Percentiles rank a stretch among this genome's conserved stretches.
Evolutionary conservation across 2,888 invertebrate species (phyloP).

Genomic region (Carabus problematicus): DNA sequence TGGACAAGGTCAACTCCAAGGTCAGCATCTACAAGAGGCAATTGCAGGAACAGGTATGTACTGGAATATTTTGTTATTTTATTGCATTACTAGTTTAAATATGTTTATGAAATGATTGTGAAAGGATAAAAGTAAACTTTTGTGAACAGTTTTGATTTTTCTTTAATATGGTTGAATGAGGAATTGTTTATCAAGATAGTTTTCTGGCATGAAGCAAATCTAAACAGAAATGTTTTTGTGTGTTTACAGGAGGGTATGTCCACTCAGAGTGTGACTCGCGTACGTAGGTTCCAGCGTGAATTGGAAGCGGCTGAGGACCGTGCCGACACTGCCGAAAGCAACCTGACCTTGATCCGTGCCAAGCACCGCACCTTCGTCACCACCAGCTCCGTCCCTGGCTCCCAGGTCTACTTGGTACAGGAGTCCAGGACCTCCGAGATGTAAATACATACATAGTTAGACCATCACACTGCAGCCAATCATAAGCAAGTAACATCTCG

Average conservation of each 20-base stretch:
- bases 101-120: not conserved
- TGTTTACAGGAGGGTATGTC: slow-evolving; percentile 83
- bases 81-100: not conserved
- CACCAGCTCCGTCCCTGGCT: slow-evolving; percentile 90
- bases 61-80: slow-evolving; percentile 12
- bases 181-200: not conserved
- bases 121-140: not conserved
- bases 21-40: slow-evolving; percentile 95
- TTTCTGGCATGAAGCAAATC: not conserved
- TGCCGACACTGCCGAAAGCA: slow-evolving; percentile 93
- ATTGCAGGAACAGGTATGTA: slow-evolving; percentile 83
- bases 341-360: slow-evolving; percentile 92
- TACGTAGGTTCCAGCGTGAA: slow-evolving; percentile 98
- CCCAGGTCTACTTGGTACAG: slow-evolving; percentile 89
- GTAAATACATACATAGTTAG: slow-evolving; percentile 47
- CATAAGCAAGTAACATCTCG: too few species aligned
- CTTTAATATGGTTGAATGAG: slow-evolving; percentile 10
- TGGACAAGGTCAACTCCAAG: slow-evolving; percentile 88
- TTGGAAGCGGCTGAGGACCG: slow-evolving; percentile 97
- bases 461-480: too few species aligned
- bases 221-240: slow-evolving; percentile 37
- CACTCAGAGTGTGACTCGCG: slow-evolving; percentile 91
- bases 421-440: slow-evolving; percentile 69
- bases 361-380: slow-evolving; percentile 98
- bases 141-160: not conserved